These are phyloP conservation scores for Willisornis vidua DNA, from an alignment of 2,113 vertebrate species.

Conservation along the genomic window DNA sequence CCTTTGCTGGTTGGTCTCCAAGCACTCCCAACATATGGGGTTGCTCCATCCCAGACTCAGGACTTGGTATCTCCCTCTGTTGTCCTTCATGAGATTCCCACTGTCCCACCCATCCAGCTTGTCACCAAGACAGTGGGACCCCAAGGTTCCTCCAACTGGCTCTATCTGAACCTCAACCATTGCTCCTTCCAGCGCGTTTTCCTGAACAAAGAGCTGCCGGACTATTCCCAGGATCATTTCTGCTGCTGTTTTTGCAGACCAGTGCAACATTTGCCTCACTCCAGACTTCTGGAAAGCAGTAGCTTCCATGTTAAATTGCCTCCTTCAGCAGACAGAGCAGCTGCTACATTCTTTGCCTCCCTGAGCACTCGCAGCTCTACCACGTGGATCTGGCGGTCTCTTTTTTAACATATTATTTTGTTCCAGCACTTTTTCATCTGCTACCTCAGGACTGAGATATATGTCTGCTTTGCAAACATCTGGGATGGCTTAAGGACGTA, in stretches of 20 bases:
- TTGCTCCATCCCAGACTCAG: neutral
- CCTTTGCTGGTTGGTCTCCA: neutral
- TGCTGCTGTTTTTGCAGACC: constrained; percentile 13
- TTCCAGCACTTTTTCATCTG: constrained; percentile 19
- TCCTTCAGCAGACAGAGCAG: constrained; percentile 38
- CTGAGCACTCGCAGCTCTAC: constrained; percentile 28
- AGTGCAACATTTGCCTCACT: neutral
- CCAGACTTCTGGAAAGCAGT: constrained; percentile 44
- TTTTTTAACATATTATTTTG: neutral
- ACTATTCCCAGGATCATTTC: neutral
- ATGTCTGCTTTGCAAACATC: constrained; percentile 2
- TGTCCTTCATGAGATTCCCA: neutral
- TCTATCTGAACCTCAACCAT: neutral
- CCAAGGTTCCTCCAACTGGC: neutral
- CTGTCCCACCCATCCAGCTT: neutral
- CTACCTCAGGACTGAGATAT: neutral
- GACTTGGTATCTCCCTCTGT: neutral
- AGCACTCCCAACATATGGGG: neutral
- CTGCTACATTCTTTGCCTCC: constrained; percentile 53
- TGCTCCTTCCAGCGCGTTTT: neutral
- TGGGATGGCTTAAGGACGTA: neutral
- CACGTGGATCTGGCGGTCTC: neutral
- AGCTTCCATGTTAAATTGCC: constrained; percentile 34
- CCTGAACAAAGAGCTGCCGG: neutral
- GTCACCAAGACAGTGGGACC: neutral